phyloP scores from a whole-genome alignment of 2,113 vertebrate species.

The Clarias magur region DNA sequence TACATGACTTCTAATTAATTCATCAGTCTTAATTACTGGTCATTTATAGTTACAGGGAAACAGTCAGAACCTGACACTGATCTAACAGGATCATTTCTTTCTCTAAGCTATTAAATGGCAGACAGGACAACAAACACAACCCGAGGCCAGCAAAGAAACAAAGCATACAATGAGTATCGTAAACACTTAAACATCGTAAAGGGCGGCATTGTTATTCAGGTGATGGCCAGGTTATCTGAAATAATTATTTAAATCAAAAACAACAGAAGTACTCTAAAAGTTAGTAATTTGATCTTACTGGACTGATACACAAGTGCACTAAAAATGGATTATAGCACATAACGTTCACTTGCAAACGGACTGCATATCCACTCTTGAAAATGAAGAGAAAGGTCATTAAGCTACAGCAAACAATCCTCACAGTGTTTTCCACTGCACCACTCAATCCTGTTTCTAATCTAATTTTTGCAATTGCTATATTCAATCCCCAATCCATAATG shows the following conservation, averaged over 20 bases:
- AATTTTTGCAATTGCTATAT: constrained; percentile 51
- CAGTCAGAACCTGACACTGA: constrained; percentile 49
- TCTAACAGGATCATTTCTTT: constrained; percentile 41
- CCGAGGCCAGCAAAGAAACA: neutral
- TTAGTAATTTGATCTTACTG: constrained; percentile 59
- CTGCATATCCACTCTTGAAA: constrained; percentile 58
- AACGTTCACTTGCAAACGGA: constrained; percentile 52
- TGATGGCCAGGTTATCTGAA: constrained; percentile 53
- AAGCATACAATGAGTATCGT: constrained; percentile 15
- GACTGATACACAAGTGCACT: constrained; percentile 52
- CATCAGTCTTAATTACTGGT: constrained; percentile 79
- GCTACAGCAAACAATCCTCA: constrained; percentile 47
- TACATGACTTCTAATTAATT: constrained; percentile 77
- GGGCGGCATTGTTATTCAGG: constrained; percentile 57
- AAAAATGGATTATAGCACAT: constrained; percentile 57
- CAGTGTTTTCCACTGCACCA: constrained; percentile 40
- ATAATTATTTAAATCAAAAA: constrained; percentile 58
- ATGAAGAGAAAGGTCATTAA: constrained; percentile 57
- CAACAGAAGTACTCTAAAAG: constrained; percentile 51
- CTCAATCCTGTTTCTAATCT: constrained; percentile 47
- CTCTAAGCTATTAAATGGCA: constrained; percentile 20
- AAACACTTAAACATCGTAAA: constrained; percentile 9
- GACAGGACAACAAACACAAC: neutral
- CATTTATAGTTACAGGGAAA: constrained; percentile 55
- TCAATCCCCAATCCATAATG: neutral